Conservation (phyloP, 2,113 vertebrate genomes). For the Bothrops jararaca region DNA sequence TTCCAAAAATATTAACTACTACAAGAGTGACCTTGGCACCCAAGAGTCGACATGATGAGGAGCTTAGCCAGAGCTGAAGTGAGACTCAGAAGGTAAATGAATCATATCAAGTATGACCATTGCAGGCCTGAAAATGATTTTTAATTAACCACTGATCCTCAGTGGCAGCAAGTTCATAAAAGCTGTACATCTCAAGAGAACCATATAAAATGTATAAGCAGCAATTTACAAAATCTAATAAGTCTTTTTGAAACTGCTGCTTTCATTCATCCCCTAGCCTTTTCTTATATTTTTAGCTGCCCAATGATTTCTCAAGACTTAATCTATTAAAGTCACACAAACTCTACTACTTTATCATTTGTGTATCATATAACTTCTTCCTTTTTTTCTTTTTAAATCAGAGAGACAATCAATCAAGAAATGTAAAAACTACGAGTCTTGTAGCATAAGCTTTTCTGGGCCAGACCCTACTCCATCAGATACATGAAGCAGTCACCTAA, state of each 20-base stretch:
- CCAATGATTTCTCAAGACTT: slow-evolving; percentile 17
- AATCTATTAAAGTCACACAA: accelerated
- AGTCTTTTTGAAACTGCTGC: slow-evolving; percentile 22
- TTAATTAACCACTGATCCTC: slow-evolving; percentile 84
- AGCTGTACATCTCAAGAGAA: slow-evolving; percentile 69
- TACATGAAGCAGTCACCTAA: slow-evolving; percentile 5
- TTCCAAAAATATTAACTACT: slow-evolving; percentile 57
- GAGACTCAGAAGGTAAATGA: slow-evolving; percentile 79
- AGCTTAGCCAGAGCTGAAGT: slow-evolving; percentile 78
- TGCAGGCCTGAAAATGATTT: slow-evolving; percentile 74
- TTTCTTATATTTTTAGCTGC: slow-evolving; percentile 9
- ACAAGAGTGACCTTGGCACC: slow-evolving; percentile 79
- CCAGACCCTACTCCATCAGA: neutral
- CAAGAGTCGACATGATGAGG: slow-evolving; percentile 71
- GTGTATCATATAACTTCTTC: neutral
- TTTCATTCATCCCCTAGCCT: slow-evolving; percentile 40
- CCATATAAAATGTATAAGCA: slow-evolving; percentile 55
- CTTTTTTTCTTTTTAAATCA: slow-evolving; percentile 1
- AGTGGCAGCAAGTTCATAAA: slow-evolving; percentile 72
- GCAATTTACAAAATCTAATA: slow-evolving; percentile 67
- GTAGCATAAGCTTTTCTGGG: neutral
- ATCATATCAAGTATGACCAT: slow-evolving; percentile 82
- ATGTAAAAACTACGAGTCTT: neutral
- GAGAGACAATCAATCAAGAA: slow-evolving; percentile 4
- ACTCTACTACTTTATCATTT: neutral